Evolutionary conservation across 35 echinoderm and acorn worm genomes (phyloP).

Genomic region (Acanthaster planci): DNA sequence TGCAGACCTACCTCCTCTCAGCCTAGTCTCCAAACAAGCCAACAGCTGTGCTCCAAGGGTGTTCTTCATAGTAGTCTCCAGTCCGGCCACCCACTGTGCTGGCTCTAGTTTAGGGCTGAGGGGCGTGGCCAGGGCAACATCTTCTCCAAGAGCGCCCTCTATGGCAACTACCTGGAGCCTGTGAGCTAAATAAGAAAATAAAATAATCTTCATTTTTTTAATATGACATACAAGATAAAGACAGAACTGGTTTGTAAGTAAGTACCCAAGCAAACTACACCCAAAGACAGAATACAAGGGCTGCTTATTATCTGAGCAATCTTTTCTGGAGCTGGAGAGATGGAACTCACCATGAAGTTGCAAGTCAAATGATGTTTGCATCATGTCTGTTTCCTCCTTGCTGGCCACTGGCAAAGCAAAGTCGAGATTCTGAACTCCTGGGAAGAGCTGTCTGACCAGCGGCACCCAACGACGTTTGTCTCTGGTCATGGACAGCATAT

Average conservation of each 20-base stretch:
- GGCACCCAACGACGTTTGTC: constrained; percentile 79
- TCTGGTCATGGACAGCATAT: constrained; percentile 63
- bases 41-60: constrained; percentile 70
- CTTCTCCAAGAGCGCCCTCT: constrained; percentile 66
- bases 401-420: constrained; percentile 56
- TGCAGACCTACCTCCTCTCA: constrained; percentile 55
- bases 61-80: constrained; percentile 75
- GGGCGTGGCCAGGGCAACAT: constrained; percentile 53
- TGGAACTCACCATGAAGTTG: constrained; percentile 76
- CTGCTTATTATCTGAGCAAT: too few relatives aligned
- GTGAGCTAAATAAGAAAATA: constrained; percentile 60
- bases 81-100: constrained; percentile 53
- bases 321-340: too few relatives aligned
- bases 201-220: background rate
- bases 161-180: constrained; percentile 70
- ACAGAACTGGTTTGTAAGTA: background rate
- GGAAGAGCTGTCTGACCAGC: constrained; percentile 66
- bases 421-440: constrained; percentile 52
- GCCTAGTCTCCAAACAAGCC: constrained; percentile 81
- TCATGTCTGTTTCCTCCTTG: constrained; percentile 5
- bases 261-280: background rate
- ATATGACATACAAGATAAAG: too few relatives aligned
- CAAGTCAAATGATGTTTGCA: constrained; percentile 72
- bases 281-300: too few relatives aligned
- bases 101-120: constrained; percentile 50